phyloP scores from a whole-genome alignment of 2,797 vertebrate genomes.

The Eulemur mongoz region DNA sequence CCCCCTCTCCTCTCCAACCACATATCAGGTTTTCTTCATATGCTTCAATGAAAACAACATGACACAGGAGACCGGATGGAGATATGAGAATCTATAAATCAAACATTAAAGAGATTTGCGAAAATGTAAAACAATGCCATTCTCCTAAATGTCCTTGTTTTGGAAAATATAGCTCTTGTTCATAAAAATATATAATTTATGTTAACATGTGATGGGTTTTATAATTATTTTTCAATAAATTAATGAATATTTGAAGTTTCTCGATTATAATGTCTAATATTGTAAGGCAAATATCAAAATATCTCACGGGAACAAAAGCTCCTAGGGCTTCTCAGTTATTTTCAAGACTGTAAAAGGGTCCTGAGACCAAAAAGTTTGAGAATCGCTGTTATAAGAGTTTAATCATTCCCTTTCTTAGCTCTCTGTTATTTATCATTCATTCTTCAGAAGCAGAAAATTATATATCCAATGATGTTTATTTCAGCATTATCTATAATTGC shows the following conservation, averaged over 20 bases:
- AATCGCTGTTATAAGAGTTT: neutral
- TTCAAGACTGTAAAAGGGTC: neutral
- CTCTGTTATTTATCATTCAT: neutral
- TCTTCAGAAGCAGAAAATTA: neutral
- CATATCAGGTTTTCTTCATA: neutral
- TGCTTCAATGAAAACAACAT: neutral
- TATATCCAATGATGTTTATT: neutral
- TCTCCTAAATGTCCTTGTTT: neutral
- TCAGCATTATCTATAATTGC: neutral
- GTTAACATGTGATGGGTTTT: neutral
- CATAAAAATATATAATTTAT: neutral
- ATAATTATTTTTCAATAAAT: neutral
- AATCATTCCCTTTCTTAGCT: neutral
- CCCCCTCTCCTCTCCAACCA: neutral
- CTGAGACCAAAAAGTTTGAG: neutral
- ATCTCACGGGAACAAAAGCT: neutral
- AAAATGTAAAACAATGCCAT: neutral
- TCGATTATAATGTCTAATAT: neutral
- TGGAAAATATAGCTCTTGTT: neutral
- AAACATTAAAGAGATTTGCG: neutral
- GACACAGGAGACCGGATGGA: neutral
- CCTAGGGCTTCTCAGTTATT: neutral
- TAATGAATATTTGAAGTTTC: neutral
- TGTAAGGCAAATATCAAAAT: conserved; percentile 3
- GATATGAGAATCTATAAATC: neutral